Percentiles rank a stretch among this genome's conserved stretches.
phyloP scores from a whole-genome alignment of 2,113 vertebrate genomes.

The Dicrurus megarhynchus region DNA sequence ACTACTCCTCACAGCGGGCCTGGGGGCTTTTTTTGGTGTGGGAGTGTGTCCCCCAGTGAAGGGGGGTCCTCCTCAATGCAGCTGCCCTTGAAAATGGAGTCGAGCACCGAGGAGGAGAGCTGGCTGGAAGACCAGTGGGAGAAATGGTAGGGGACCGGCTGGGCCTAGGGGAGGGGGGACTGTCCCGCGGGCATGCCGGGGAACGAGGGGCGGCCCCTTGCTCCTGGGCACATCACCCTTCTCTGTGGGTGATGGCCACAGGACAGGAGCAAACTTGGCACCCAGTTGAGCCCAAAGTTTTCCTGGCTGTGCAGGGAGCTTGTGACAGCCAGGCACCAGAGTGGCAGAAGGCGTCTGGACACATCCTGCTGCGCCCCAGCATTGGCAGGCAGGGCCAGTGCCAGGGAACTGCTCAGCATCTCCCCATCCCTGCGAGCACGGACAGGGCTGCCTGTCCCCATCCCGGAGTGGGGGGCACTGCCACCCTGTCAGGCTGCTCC shows the following conservation, averaged over 20 bases:
- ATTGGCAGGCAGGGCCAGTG: background rate
- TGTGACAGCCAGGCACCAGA: background rate
- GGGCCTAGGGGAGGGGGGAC: background rate
- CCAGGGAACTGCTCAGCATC: background rate
- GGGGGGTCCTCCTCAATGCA: slow-evolving; percentile 75
- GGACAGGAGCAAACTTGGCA: background rate
- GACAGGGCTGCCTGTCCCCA: background rate
- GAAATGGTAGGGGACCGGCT: slow-evolving; percentile 86
- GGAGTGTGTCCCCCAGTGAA: slow-evolving; percentile 38
- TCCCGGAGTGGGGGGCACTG: accelerated
- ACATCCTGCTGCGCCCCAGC: background rate
- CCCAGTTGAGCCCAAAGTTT: background rate
- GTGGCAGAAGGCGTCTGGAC: background rate
- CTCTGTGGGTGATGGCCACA: background rate
- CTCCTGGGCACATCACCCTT: background rate
- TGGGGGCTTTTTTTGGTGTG: background rate
- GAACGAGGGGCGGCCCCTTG: background rate
- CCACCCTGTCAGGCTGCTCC: background rate
- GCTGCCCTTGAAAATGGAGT: slow-evolving; percentile 88
- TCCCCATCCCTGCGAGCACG: accelerated
- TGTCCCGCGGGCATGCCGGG: background rate
- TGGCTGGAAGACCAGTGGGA: slow-evolving; percentile 99
- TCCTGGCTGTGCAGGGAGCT: background rate
- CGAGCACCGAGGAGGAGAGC: slow-evolving; percentile 87
- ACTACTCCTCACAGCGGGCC: background rate